phyloP scores from a whole-genome alignment of 2,113 vertebrate species.

The Tachycineta bicolor region DNA sequence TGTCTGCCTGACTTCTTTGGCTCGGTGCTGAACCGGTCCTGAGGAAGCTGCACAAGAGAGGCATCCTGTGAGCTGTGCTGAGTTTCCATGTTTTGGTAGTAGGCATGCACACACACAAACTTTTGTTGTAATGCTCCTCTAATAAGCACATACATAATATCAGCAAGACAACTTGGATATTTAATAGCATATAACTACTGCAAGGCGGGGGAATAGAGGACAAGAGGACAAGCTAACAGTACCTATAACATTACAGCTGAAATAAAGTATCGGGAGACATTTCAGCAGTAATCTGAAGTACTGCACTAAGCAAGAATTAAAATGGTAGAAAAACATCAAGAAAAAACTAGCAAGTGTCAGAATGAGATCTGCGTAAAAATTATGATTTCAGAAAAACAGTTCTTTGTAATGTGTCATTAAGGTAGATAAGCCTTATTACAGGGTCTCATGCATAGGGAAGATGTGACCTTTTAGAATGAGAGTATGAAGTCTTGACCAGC shows the following conservation, averaged over 20 bases:
- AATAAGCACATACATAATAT: not conserved
- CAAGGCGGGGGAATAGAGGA: not conserved
- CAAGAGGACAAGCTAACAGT: not conserved
- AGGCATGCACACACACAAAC: not conserved
- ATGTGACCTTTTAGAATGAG: not conserved
- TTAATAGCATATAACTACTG: not conserved
- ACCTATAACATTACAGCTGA: not conserved
- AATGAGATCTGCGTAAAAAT: not conserved
- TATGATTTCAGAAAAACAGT: not conserved
- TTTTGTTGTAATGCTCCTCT: not conserved
- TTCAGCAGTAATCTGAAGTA: not conserved
- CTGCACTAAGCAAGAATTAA: not conserved
- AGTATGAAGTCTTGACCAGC: not conserved
- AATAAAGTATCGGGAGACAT: not conserved
- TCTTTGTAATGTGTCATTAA: not conserved
- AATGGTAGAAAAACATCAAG: not conserved
- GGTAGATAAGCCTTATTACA: not conserved
- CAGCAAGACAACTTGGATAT: not conserved
- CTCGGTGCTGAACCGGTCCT: constrained; percentile 74
- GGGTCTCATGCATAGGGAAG: not conserved
- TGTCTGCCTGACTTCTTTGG: constrained; percentile 75
- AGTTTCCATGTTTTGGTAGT: not conserved
- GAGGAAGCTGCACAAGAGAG: constrained; percentile 81
- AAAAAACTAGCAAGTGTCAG: not conserved
- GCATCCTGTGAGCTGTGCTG: not conserved